Percentiles rank a stretch among this genome's conserved stretches.
Conservation (phyloP, 2,113 vertebrate genomes). For the Myocastor coypus region DNA sequence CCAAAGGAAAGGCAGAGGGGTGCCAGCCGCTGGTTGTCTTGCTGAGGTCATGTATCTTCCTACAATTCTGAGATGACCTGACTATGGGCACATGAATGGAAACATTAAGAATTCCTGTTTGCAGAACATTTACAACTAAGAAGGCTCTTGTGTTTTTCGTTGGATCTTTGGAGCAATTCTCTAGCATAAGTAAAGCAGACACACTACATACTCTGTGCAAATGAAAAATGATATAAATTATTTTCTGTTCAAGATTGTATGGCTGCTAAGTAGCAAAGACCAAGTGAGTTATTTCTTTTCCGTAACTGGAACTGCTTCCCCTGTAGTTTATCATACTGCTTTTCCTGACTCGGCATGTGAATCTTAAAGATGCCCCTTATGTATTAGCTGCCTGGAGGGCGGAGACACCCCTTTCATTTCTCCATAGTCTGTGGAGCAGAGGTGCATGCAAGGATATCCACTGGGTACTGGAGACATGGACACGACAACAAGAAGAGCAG, state of each 20-base stretch:
- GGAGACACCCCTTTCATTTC: not conserved
- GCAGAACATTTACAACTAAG: constrained; percentile 18
- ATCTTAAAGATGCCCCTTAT: not conserved
- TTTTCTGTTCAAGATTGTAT: not conserved
- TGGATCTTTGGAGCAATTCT: constrained; percentile 20
- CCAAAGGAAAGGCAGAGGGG: not conserved
- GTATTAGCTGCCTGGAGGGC: not conserved
- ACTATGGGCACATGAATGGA: not conserved
- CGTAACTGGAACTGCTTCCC: not conserved
- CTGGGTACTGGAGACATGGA: not conserved
- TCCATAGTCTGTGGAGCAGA: not conserved
- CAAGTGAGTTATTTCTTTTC: not conserved
- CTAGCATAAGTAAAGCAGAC: constrained; percentile 34
- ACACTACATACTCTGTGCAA: not conserved
- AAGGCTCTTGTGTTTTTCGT: not conserved
- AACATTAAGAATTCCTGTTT: not conserved
- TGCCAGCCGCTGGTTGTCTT: not conserved
- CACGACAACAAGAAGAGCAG: not conserved
- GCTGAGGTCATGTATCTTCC: not conserved
- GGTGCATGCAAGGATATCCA: not conserved
- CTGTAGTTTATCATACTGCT: not conserved
- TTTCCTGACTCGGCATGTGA: not conserved
- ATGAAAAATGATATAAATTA: constrained; percentile 21
- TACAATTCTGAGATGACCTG: not conserved
- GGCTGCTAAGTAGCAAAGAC: not conserved